Percentiles rank a stretch among this genome's conserved stretches.
These are phyloP conservation scores for Ophion slaviceki DNA, from an alignment of 2,888 invertebrate species.

Conservation along the genomic window DNA sequence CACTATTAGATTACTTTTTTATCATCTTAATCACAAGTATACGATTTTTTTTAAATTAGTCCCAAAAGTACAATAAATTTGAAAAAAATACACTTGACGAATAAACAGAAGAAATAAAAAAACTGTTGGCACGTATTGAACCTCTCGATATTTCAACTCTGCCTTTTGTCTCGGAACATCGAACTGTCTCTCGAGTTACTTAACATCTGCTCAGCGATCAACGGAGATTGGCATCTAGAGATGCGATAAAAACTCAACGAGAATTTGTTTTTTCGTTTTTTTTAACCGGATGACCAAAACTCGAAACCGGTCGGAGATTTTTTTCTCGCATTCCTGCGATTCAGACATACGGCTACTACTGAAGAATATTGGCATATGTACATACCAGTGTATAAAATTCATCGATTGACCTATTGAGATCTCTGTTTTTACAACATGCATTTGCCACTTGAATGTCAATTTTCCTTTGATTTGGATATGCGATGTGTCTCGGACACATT, in stretches of 20 bases:
- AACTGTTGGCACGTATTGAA: too few relatives aligned
- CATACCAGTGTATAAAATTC: slow-evolving; percentile 14
- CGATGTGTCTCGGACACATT: not conserved
- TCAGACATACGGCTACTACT: slow-evolving; percentile 9
- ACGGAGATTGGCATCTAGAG: slow-evolving; percentile 5
- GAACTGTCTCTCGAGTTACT: slow-evolving; percentile 5
- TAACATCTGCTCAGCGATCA: slow-evolving; percentile 14
- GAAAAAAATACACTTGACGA: too few relatives aligned
- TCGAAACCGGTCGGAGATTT: slow-evolving; percentile 48
- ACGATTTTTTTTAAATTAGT: too few relatives aligned
- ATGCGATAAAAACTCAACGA: not conserved
- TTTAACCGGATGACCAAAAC: slow-evolving; percentile 12
- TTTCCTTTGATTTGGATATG: not conserved
- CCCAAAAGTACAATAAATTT: too few relatives aligned
- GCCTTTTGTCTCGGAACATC: not conserved
- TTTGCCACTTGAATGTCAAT: not conserved
- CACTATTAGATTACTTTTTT: too few relatives aligned
- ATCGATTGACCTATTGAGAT: not conserved
- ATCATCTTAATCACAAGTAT: too few relatives aligned
- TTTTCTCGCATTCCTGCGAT: slow-evolving; percentile 8
- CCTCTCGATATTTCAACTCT: not conserved
- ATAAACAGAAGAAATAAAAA: too few relatives aligned
- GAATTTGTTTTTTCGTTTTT: not conserved
- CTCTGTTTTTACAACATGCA: slow-evolving; percentile 6
- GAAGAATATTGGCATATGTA: slow-evolving; percentile 1